Percentiles rank a stretch among this genome's conserved stretches.
phyloP scores from a whole-genome alignment of 2,113 vertebrate species.

The Crypturellus undulatus region DNA sequence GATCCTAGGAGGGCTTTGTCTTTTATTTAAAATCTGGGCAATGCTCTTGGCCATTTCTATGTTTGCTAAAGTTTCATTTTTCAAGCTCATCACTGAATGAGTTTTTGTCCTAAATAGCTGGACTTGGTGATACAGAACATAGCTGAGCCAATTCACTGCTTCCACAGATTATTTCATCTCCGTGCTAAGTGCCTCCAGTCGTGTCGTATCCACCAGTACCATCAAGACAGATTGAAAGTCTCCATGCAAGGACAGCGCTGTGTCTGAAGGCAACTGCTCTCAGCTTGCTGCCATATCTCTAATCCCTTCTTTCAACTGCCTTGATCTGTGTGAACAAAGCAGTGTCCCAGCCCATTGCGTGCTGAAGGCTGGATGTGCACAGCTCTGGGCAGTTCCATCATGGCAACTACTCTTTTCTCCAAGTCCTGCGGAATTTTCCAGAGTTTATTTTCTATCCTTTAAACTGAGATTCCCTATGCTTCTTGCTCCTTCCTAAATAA shows the following conservation, averaged over 20 bases:
- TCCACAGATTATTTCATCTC: background rate
- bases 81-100: background rate
- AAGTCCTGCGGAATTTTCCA: background rate
- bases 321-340: background rate
- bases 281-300: background rate
- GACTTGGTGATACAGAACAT: background rate
- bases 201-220: background rate
- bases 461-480: background rate
- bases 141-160: background rate
- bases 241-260: background rate
- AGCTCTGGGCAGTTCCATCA: background rate
- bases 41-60: rapidly evolving
- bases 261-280: background rate
- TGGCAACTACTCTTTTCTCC: background rate
- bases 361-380: background rate
- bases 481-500: background rate
- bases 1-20: background rate
- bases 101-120: background rate
- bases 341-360: background rate
- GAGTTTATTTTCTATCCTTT: background rate
- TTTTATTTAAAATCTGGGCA: background rate
- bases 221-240: background rate
- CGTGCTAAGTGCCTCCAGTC: background rate
- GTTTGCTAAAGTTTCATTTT: background rate
- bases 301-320: background rate